A percentile compares a stretch with the other conserved stretches of the same genome.
Conservation (phyloP, 1,140 invertebrate genomes). For the Drosophila bifasciata region DNA sequence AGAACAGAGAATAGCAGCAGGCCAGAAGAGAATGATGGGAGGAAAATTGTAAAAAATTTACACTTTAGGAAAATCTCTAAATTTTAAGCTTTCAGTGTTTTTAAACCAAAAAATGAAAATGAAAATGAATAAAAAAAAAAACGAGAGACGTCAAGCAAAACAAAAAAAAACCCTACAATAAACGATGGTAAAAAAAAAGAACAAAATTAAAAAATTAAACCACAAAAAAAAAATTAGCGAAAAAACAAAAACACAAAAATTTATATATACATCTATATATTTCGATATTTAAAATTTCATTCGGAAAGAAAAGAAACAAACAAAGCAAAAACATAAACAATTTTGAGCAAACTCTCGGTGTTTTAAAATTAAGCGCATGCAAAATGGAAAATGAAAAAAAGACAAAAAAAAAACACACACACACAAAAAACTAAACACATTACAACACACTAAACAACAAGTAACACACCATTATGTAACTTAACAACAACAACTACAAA, state of each 20-base stretch:
- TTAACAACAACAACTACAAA: slow-evolving; percentile 13
- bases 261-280: slow-evolving; percentile 69
- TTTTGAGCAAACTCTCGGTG: slow-evolving; percentile 80
- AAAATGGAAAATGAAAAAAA: slow-evolving; percentile 55
- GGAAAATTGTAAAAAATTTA: slow-evolving; percentile 79
- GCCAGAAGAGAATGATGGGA: slow-evolving; percentile 31
- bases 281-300: slow-evolving; percentile 80
- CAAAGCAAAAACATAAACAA: slow-evolving; percentile 36
- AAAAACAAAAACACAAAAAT: slow-evolving; percentile 58
- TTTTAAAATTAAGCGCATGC: slow-evolving; percentile 78
- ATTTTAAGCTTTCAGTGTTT: slow-evolving; percentile 84
- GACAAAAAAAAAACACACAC: slow-evolving; percentile 57
- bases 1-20: slow-evolving; percentile 13
- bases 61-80: slow-evolving; percentile 83
- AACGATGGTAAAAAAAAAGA: slow-evolving; percentile 29
- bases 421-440: slow-evolving; percentile 44
- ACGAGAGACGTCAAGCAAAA: slow-evolving; percentile 27
- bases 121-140: slow-evolving; percentile 37
- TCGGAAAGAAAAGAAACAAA: slow-evolving; percentile 53
- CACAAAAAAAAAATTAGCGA: slow-evolving; percentile 56
- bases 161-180: slow-evolving; percentile 39
- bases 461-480: too few species aligned
- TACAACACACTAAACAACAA: too few species aligned
- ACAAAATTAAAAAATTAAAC: slow-evolving; percentile 40
- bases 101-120: slow-evolving; percentile 71